Percentiles rank a stretch among this genome's conserved stretches.
phyloP scores from a whole-genome alignment of 2,113 vertebrate genomes.

The Pogonocichla stellata region DNA sequence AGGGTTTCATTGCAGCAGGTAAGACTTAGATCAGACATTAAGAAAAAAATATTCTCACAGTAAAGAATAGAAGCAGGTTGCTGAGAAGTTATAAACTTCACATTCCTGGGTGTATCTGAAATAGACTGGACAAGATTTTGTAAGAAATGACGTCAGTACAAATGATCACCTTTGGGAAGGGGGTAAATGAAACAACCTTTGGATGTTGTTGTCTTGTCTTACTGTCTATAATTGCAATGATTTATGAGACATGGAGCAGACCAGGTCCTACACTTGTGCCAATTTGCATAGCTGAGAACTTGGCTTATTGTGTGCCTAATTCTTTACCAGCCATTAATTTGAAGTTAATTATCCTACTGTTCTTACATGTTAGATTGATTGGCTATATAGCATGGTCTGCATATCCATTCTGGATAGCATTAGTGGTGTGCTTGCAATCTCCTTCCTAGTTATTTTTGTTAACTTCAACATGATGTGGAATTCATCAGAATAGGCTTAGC shows the following conservation, averaged over 20 bases:
- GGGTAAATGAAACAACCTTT: not conserved
- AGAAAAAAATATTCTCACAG: not conserved
- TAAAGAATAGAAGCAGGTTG: not conserved
- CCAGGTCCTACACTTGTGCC: not conserved
- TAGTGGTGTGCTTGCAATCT: not conserved
- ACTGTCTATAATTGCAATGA: conserved; percentile 18
- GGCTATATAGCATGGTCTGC: not conserved
- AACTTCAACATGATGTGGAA: not conserved
- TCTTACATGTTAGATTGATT: conserved; percentile 28
- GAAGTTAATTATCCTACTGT: conserved; percentile 25
- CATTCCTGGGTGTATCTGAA: not conserved
- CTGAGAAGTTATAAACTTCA: not conserved
- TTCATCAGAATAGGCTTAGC: not conserved
- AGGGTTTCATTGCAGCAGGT: not conserved
- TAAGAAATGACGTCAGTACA: not conserved
- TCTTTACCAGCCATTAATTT: conserved; percentile 25
- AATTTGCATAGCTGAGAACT: not conserved
- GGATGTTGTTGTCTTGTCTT: not conserved
- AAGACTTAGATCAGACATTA: not conserved
- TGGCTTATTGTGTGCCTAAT: not conserved
- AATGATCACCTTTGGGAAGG: not conserved
- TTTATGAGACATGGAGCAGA: not conserved
- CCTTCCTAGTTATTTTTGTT: not conserved
- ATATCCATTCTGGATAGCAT: not conserved
- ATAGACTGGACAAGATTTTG: not conserved